Evolutionary conservation across 1,140 invertebrate species (phyloP), one percentile per base, ranked within the genome.

Genomic region (Centruroides sculpturatus): DNA sequence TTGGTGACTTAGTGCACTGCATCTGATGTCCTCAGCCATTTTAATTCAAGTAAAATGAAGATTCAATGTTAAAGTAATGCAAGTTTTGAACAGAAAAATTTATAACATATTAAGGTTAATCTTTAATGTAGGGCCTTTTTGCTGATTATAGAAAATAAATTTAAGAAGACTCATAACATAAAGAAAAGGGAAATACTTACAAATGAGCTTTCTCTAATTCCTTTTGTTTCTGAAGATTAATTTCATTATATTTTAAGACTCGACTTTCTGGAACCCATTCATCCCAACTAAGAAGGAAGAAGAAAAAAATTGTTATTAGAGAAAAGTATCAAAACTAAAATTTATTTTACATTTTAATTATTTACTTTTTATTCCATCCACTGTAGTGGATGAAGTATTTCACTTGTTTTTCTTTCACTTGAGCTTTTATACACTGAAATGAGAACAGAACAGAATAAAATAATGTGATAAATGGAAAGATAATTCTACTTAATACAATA

Each of bases 331-430:
- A 8, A 56, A 59, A 47, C 34, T 56, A 7, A 59, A 51, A 13
- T 13, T 13, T 35, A 5, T 34, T 48, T 10, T 47, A 60, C 56
- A 41, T 10, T 49, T 47, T 6, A 13, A 49, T 11, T 57, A 47
- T 79, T 77, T 80, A 94, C 90, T 91, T 96, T 81, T 96, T 96
- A 74, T 93, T 96, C 92, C 92, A 97, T 7, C 93, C 93, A 69
- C 90, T 90, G 76, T 98, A 97, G 75, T 98, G 94, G 65, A 97
- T 92, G 35, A 92, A 84, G 77, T 96, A 97, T 72, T 87, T 85
- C 4, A 89, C 79, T 73, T 85, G 83, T 74, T 90, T 90, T 65
- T 93, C 89, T 70, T 86, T 89, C 7, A 85, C 77, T 61, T 84
- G 85, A 63, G 82, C 81, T 75, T 92, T 92, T 8, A 96, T 76